These are phyloP conservation scores for Drosophila paulistorum DNA, from an alignment of 1,140 invertebrate species.

Conservation along the genomic window DNA sequence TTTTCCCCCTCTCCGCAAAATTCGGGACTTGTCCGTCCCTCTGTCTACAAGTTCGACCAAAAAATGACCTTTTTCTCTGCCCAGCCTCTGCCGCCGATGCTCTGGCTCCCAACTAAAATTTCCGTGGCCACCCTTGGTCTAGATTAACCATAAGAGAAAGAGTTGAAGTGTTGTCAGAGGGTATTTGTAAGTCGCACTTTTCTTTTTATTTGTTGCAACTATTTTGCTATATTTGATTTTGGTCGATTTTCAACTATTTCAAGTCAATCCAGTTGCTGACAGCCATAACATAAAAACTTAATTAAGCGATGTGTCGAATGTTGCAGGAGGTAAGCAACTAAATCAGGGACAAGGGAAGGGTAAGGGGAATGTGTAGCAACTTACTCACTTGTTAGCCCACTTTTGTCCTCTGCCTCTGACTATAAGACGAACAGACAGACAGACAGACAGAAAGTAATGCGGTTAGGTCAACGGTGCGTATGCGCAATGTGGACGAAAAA, in stretches of 20 bases:
- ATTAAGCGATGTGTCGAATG: constrained; percentile 42
- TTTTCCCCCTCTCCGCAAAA: too few species aligned
- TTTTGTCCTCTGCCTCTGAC: constrained; percentile 20
- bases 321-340: neutral
- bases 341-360: neutral
- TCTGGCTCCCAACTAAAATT: too few species aligned
- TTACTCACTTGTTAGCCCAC: constrained; percentile 35
- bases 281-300: constrained; percentile 71
- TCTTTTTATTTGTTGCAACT: constrained; percentile 16
- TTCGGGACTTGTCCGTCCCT: too few species aligned
- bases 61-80: too few species aligned
- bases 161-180: neutral
- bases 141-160: too few species aligned
- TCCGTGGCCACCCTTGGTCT: too few species aligned
- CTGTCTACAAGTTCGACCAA: too few species aligned
- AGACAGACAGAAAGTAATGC: constrained; percentile 61
- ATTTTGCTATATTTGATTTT: constrained; percentile 15
- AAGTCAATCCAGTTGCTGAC: constrained; percentile 72
- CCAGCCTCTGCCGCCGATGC: too few species aligned
- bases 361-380: neutral
- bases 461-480: constrained; percentile 72
- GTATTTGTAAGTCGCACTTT: constrained; percentile 30
- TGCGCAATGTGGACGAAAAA: constrained; percentile 56
- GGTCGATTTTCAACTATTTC: constrained; percentile 62
- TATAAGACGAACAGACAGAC: neutral